Base-by-base conservation (phyloP, 2,797 vertebrate genomes). In the Poecile montanus region DNA sequence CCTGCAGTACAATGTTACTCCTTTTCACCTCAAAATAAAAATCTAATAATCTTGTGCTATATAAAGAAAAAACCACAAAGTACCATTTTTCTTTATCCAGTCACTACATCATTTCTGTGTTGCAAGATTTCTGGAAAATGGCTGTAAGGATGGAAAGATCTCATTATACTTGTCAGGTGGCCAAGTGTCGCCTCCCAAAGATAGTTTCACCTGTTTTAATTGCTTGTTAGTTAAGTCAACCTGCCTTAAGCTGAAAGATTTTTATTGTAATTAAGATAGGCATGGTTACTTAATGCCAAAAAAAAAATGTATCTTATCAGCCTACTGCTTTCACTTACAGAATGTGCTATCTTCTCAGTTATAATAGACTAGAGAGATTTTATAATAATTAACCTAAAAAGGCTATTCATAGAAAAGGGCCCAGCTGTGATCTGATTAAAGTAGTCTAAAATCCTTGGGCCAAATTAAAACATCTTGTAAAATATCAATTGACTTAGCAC, bases 321-420 rank as follows among this genome's bases (percentile, higher is more conserved):
- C 23, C 62, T 75, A 67, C 22, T 42, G 75, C 11, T 34, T 96
- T 93, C 45, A 92, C 70, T 94, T 79, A 82, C 25, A 72, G 51
- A 79, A 88, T 73, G 34, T 77, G 21, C 20, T 85, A 25, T 38
- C 65, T 91, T n/a, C n/a, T 87, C 40, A 53, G 7, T 72, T 89
- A 34, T 60, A 83, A 85, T 27, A 88, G 68, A 85, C 32, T 34
- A 75, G 72, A 80, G 75, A 91, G 56, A 67, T 71, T 45, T 89
- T 45, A 71, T 63, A 67, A 71, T 78, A 91, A 89, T 94, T 95
- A 92, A 83, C 53, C 58, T 67, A 56, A 89, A 94, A 94, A 93
- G 13, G 22, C 45, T 89, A 70, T 71, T 92, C n/a, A 45, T 80
- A 77, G 72, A 77, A 71, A 86, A 83, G 10, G 34, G 48, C 34